These are phyloP conservation scores for Aspiorhynchus laticeps DNA, from an alignment of 2,113 vertebrate species.

Conservation along the genomic window DNA sequence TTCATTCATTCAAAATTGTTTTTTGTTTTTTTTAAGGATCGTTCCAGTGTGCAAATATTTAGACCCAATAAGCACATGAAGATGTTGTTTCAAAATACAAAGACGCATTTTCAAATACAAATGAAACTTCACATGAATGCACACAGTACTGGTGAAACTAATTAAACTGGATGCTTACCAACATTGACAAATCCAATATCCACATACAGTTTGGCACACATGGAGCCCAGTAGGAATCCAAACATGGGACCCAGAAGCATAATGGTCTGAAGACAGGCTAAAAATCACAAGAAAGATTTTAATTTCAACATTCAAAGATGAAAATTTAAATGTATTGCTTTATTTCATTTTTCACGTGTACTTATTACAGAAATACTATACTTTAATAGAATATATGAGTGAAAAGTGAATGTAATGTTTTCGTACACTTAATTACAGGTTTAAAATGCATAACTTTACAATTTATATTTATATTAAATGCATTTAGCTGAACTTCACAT, in stretches of 20 bases:
- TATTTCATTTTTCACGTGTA: background rate
- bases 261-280: slow-evolving; percentile 83
- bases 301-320: background rate
- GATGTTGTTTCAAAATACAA: too few species aligned
- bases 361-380: background rate
- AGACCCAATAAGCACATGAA: background rate
- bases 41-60: background rate
- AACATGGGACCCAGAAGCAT: slow-evolving; percentile 83
- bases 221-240: slow-evolving; percentile 83
- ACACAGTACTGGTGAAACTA: background rate
- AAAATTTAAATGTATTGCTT: background rate
- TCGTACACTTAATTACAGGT: background rate
- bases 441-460: too few species aligned
- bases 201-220: slow-evolving; percentile 86
- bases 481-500: too few species aligned
- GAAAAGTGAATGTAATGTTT: background rate
- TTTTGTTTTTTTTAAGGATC: too few species aligned
- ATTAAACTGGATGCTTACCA: slow-evolving; percentile 59
- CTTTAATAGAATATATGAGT: background rate
- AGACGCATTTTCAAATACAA: background rate
- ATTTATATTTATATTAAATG: too few species aligned
- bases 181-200: slow-evolving; percentile 88
- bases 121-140: background rate
- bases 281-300: background rate
- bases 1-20: too few species aligned